Evolutionary conservation across 1,140 invertebrate species (phyloP).

Genomic region (Heliconius hewitsoni): DNA sequence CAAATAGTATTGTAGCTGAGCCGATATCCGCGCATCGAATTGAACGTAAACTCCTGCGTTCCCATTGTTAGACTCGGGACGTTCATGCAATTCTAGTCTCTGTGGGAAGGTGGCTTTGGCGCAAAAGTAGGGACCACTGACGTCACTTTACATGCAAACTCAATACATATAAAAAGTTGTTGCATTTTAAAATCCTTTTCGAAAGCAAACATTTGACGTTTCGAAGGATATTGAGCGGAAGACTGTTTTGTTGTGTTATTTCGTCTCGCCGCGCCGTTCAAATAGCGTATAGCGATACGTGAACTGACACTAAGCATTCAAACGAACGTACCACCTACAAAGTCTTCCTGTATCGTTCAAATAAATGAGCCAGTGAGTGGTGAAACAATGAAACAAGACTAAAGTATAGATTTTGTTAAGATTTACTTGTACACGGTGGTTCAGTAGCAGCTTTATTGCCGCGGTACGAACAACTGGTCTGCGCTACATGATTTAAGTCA

Average conservation of each 20-base stretch:
- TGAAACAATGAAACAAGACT: constrained; percentile 13
- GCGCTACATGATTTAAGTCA: constrained; percentile 63
- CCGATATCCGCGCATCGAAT: constrained; percentile 47
- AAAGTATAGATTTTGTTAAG: constrained; percentile 33
- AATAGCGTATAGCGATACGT: constrained; percentile 32
- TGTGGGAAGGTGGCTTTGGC: constrained; percentile 38
- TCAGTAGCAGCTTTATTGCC: constrained; percentile 49
- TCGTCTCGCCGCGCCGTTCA: constrained; percentile 25
- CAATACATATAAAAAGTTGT: constrained; percentile 67
- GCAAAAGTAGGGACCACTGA: constrained; percentile 29
- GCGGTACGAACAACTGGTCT: constrained; percentile 46
- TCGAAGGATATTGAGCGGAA: constrained; percentile 71
- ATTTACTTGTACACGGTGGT: constrained; percentile 27
- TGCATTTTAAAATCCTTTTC: constrained; percentile 78
- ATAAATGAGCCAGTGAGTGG: not conserved
- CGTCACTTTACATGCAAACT: constrained; percentile 68
- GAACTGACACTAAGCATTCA: constrained; percentile 30
- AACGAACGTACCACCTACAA: constrained; percentile 35
- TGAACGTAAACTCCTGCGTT: constrained; percentile 51
- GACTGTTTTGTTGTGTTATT: constrained; percentile 54
- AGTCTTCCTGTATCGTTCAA: constrained; percentile 22
- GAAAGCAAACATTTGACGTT: constrained; percentile 77
- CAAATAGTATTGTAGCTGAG: constrained; percentile 66
- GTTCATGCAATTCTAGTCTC: constrained; percentile 3
- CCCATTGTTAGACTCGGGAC: constrained; percentile 4